Percentiles rank a stretch among this genome's conserved stretches.
Conservation (phyloP, 2,113 vertebrate genomes). For the Hippolais icterina region DNA sequence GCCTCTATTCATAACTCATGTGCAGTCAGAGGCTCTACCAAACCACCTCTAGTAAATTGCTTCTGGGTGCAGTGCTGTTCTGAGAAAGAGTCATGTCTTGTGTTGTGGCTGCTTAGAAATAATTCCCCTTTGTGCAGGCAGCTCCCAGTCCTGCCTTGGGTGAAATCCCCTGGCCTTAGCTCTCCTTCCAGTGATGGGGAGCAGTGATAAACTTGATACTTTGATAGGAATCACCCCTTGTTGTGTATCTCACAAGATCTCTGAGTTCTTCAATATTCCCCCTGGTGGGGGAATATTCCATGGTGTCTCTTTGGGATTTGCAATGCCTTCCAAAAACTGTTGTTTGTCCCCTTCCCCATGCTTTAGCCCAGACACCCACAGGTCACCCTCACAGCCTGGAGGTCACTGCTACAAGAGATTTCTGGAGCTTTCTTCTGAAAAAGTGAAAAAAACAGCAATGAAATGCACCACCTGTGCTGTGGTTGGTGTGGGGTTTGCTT, state of each 20-base stretch:
- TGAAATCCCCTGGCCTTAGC: not conserved
- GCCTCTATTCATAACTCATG: conserved; percentile 40
- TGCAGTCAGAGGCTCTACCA: not conserved
- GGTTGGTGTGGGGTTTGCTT: not conserved
- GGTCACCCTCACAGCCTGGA: not conserved
- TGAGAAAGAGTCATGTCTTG: not conserved
- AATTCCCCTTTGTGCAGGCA: not conserved
- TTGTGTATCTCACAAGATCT: not conserved
- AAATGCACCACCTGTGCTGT: not conserved
- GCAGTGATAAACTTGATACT: not conserved
- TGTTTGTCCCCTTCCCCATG: not conserved
- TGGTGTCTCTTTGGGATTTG: not conserved
- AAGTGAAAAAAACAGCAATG: not conserved
- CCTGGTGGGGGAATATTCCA: rapidly evolving
- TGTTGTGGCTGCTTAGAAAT: not conserved
- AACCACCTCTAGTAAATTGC: conserved; percentile 34
- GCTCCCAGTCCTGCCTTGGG: not conserved
- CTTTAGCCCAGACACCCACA: not conserved
- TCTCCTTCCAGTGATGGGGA: not conserved
- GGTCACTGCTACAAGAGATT: not conserved
- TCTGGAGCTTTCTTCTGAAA: not conserved
- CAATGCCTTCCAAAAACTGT: not conserved
- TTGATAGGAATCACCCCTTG: not conserved
- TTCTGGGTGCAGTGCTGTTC: not conserved
- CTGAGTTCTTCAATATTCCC: not conserved